phyloP scores from a whole-genome alignment of 2,888 invertebrate species.

The Taenaris catops region DNA sequence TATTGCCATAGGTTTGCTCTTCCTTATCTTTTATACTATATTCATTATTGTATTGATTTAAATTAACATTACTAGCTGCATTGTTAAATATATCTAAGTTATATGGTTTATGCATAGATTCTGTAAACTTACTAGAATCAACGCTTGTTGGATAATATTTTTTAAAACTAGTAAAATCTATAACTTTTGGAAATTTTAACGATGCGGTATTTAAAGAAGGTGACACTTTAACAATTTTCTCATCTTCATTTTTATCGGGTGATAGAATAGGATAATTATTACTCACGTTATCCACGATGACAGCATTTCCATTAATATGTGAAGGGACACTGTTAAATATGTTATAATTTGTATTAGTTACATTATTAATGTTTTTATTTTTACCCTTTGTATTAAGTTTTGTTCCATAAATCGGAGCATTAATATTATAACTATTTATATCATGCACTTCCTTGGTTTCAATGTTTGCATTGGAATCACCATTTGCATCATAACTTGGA shows the following conservation, averaged over 20 bases:
- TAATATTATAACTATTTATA: constrained; percentile 34
- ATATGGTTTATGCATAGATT: constrained; percentile 33
- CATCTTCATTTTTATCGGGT: constrained; percentile 7
- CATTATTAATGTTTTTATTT: constrained; percentile 34
- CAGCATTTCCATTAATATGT: constrained; percentile 19
- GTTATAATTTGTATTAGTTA: constrained; percentile 43
- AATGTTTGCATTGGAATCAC: constrained; percentile 36
- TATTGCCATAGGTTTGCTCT: constrained; percentile 13
- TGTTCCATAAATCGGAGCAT: constrained; percentile 56
- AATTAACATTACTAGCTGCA: constrained; percentile 8
- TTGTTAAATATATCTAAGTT: constrained; percentile 13
- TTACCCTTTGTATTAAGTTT: constrained; percentile 52
- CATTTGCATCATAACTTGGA: constrained; percentile 37
- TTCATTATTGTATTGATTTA: constrained; percentile 18
- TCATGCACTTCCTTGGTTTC: constrained; percentile 33
- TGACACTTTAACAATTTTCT: constrained; percentile 27
- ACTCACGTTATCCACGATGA: constrained; percentile 17
- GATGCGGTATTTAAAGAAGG: constrained; percentile 27
- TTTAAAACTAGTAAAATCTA: constrained; percentile 59
- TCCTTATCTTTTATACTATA: constrained; percentile 23
- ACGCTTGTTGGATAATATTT: constrained; percentile 48
- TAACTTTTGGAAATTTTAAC: constrained; percentile 53
- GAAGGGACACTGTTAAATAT: constrained; percentile 35
- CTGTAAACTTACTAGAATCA: constrained; percentile 38
- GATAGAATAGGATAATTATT: constrained; percentile 14